Percentiles rank a stretch among this genome's conserved stretches.
These are phyloP conservation scores for Hesperophylax magnus DNA, from an alignment of 1,140 invertebrate species.

Conservation along the genomic window DNA sequence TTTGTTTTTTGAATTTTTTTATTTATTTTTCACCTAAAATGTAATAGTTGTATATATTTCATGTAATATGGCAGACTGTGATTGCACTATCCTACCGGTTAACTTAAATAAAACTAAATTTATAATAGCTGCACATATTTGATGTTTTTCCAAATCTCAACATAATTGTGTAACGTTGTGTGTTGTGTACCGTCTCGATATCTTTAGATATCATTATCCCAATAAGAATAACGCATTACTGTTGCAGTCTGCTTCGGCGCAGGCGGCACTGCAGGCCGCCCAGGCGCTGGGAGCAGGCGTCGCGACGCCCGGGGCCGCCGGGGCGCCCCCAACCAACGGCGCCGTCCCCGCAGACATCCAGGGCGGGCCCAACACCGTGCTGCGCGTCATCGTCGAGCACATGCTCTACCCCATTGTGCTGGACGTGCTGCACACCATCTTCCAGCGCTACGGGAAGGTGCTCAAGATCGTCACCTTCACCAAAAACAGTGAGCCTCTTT, in stretches of 20 bases:
- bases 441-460: constrained; percentile 97
- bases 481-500: constrained; percentile 92
- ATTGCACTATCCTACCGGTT: too few relatives aligned
- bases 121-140: too few relatives aligned
- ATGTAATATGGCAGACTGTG: too few relatives aligned
- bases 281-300: constrained; percentile 78
- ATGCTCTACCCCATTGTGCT: constrained; percentile 98
- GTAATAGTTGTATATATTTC: too few relatives aligned
- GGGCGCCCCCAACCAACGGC: constrained; percentile 68
- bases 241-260: constrained; percentile 79
- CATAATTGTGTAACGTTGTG: too few relatives aligned
- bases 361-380: constrained; percentile 95
- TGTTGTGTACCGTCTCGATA: neutral
- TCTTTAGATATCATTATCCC: constrained; percentile 31
- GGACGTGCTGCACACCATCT: constrained; percentile 97
- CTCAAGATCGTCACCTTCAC: constrained; percentile 99
- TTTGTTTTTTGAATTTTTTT: too few relatives aligned
- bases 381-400: constrained; percentile 98
- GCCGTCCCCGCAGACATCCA: constrained; percentile 80
- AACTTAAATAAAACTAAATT: too few relatives aligned
- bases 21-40: too few relatives aligned
- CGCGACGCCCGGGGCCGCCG: constrained; percentile 68
- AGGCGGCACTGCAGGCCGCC: constrained; percentile 87
- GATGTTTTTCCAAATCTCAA: too few relatives aligned
- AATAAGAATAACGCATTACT: constrained; percentile 52